A percentile compares a stretch with the other conserved stretches of the same genome.
These are phyloP conservation scores for Sander lucioperca DNA, from an alignment of 2,113 vertebrate species.

Conservation along the genomic window DNA sequence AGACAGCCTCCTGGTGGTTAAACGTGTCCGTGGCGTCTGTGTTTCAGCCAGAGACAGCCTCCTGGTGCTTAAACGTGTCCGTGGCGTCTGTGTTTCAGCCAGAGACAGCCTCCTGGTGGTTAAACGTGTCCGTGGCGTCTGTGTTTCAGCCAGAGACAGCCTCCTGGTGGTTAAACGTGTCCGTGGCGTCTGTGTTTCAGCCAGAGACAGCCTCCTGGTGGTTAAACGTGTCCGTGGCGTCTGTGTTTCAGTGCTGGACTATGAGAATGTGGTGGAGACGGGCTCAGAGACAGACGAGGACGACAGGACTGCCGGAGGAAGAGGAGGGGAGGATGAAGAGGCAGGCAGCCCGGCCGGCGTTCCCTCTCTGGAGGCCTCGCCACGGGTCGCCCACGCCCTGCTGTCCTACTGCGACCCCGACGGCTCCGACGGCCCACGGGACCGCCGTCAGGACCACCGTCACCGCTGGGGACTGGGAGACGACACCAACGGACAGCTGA, in stretches of 20 bases:
- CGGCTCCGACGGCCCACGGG: constrained; percentile 83
- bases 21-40: background rate
- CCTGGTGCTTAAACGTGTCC: no score
- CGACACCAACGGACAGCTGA: constrained; percentile 87
- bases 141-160: constrained; percentile 85
- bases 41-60: constrained; percentile 85
- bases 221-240: background rate
- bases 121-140: background rate
- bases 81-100: constrained; percentile 78
- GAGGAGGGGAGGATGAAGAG: constrained; percentile 81
- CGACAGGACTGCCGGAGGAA: constrained; percentile 83
- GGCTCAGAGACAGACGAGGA: constrained; percentile 95
- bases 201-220: no score
- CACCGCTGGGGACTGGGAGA: constrained; percentile 88
- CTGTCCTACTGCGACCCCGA: constrained; percentile 87
- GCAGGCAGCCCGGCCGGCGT: constrained; percentile 88
- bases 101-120: no score
- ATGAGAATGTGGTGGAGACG: constrained; percentile 93
- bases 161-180: no score
- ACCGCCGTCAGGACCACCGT: constrained; percentile 84
- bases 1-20: no score
- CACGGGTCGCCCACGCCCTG: constrained; percentile 89
- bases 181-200: constrained; percentile 43
- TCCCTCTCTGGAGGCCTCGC: constrained; percentile 89
- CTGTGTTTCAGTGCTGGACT: constrained; percentile 90